A percentile compares a stretch with the other conserved stretches of the same genome.
Evolutionary conservation across 2,888 invertebrate species (phyloP).

Genomic region (Argyresthia goedartella): DNA sequence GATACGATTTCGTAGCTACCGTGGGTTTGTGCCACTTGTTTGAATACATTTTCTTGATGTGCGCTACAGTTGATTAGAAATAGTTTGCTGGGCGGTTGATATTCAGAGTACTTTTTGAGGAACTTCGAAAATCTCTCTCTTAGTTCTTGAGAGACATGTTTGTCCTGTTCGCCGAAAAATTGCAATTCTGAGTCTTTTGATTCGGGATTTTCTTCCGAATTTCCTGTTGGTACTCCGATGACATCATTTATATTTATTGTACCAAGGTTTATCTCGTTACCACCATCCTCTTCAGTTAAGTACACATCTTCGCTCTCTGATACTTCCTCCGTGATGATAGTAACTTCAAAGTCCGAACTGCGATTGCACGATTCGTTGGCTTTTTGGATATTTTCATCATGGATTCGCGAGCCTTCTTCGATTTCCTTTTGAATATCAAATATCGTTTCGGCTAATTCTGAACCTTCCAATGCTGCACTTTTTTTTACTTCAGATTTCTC

Average conservation of each 20-base stretch:
- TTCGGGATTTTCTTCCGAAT: slow-evolving; percentile 11
- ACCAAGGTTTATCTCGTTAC: slow-evolving; percentile 23
- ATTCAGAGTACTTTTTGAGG: slow-evolving; percentile 29
- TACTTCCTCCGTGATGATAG: slow-evolving; percentile 1
- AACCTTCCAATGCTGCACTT: neutral
- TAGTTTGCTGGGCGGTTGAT: slow-evolving; percentile 25
- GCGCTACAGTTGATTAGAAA: slow-evolving; percentile 50
- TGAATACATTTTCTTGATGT: slow-evolving; percentile 46
- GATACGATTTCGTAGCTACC: slow-evolving; percentile 46
- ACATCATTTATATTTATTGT: slow-evolving; percentile 5
- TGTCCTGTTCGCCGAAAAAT: slow-evolving; percentile 51
- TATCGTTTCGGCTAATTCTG: slow-evolving; percentile 6
- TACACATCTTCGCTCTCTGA: slow-evolving; percentile 37
- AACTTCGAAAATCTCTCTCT: slow-evolving; percentile 36
- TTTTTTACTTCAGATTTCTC: neutral
- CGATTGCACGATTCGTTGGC: too few species aligned
- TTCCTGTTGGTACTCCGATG: slow-evolving; percentile 4
- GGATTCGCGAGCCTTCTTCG: slow-evolving; percentile 13
- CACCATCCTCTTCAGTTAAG: slow-evolving; percentile 42
- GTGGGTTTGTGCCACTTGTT: slow-evolving; percentile 32
- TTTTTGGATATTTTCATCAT: neutral
- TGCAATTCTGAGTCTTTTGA: slow-evolving; percentile 16
- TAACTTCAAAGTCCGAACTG: neutral
- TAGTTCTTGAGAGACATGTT: slow-evolving; percentile 42
- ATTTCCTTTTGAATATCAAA: slow-evolving; percentile 10